Percentiles rank a stretch among this genome's conserved stretches.
These are phyloP conservation scores for Drosophila takahashii DNA, from an alignment of 1,140 invertebrate species.

Conservation along the genomic window DNA sequence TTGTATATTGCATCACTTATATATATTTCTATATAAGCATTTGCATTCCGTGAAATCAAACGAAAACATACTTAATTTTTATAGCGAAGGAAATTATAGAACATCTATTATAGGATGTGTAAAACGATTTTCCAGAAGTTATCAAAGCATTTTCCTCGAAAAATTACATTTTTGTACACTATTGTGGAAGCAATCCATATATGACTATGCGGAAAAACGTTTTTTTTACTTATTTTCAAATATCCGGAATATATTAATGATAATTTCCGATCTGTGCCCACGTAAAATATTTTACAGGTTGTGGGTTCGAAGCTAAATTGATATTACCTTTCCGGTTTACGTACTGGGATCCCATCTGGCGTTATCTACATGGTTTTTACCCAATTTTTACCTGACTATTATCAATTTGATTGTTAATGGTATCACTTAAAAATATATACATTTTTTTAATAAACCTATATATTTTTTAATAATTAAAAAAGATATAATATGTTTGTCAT, in stretches of 20 bases:
- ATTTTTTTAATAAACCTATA: too few relatives aligned
- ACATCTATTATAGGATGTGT: neutral
- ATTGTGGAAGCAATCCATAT: too few relatives aligned
- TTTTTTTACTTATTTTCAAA: neutral
- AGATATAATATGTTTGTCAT: neutral
- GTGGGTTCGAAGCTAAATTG: neutral
- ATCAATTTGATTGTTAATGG: too few relatives aligned
- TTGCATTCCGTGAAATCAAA: neutral
- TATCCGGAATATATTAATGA: neutral
- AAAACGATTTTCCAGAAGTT: too few relatives aligned
- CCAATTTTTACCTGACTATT: neutral
- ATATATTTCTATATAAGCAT: neutral
- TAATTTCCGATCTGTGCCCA: neutral
- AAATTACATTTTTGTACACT: too few relatives aligned
- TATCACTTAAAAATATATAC: too few relatives aligned
- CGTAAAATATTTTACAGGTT: neutral
- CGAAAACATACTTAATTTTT: neutral
- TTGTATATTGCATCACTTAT: constrained; percentile 1
- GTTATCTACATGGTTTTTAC: neutral
- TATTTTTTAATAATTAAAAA: neutral
- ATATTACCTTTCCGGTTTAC: neutral
- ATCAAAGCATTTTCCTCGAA: too few relatives aligned
- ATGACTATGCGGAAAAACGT: too few relatives aligned
- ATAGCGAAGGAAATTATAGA: neutral
- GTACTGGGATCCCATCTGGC: neutral